A percentile compares a stretch with the other conserved stretches of the same genome.
These are phyloP conservation scores for Ganaspis brasiliensis DNA, from an alignment of 2,888 invertebrate species.

Conservation along the genomic window DNA sequence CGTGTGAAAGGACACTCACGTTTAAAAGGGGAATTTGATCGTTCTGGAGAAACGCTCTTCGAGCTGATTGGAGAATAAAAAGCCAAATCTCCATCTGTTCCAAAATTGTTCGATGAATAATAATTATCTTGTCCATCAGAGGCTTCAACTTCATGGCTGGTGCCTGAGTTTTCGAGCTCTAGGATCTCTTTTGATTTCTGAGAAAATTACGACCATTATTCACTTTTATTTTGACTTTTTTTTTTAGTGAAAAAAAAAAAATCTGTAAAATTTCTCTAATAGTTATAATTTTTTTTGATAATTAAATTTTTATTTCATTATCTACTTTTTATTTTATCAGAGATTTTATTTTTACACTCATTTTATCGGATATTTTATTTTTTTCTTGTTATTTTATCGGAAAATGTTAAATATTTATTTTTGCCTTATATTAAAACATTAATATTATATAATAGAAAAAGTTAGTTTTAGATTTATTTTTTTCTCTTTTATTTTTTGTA, in stretches of 20 bases:
- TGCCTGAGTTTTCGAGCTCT: conserved; percentile 55
- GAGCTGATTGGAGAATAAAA: conserved; percentile 75
- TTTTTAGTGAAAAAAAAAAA: background rate
- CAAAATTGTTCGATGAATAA: conserved; percentile 57
- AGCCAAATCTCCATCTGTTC: conserved; percentile 66
- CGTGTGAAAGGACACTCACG: conserved; percentile 65
- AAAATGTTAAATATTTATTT: no score
- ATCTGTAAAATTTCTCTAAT: background rate
- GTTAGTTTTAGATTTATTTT: no score
- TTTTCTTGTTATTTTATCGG: no score
- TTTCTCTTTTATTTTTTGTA: background rate
- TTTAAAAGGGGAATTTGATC: conserved; percentile 58
- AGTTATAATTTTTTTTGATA: background rate
- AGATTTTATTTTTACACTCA: no score
- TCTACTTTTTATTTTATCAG: background rate
- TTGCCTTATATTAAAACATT: no score
- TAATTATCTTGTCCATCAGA: conserved; percentile 50
- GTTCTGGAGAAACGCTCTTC: conserved; percentile 71
- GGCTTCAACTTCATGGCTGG: conserved; percentile 49
- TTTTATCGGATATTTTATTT: no score
- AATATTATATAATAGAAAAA: no score
- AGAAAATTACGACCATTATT: conserved; percentile 47
- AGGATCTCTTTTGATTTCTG: conserved; percentile 54
- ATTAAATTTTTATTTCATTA: background rate
- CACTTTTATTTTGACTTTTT: background rate